These are phyloP conservation scores for Mechanitis messenoides DNA, from an alignment of 2,888 invertebrate species.

Conservation along the genomic window DNA sequence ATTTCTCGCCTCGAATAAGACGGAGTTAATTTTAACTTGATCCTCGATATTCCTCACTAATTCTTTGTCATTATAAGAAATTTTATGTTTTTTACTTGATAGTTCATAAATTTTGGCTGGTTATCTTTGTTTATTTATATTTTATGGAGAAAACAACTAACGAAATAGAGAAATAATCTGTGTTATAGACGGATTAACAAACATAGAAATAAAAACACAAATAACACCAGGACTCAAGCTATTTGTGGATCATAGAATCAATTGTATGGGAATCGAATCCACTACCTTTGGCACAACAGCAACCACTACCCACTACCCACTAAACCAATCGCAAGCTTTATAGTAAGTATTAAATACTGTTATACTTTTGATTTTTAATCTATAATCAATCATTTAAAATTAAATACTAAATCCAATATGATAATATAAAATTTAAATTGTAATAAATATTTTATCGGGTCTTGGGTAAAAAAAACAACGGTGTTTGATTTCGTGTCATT, in stretches of 20 bases:
- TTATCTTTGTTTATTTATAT: slow-evolving; percentile 62
- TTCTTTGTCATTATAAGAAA: slow-evolving; percentile 64
- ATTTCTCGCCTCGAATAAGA: slow-evolving; percentile 67
- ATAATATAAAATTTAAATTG: neutral
- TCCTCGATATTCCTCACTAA: slow-evolving; percentile 39
- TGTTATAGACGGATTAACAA: too few species aligned
- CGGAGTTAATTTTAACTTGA: slow-evolving; percentile 68
- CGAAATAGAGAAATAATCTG: too few species aligned
- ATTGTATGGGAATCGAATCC: too few species aligned
- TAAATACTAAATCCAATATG: neutral
- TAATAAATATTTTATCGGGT: neutral
- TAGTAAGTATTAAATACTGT: too few species aligned
- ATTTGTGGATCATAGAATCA: too few species aligned
- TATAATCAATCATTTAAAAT: neutral
- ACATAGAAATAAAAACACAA: too few species aligned
- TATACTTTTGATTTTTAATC: neutral
- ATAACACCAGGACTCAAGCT: too few species aligned
- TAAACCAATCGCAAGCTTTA: too few species aligned
- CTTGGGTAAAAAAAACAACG: neutral
- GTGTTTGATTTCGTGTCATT: slow-evolving; percentile 14
- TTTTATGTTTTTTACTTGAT: slow-evolving; percentile 52
- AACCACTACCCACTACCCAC: too few species aligned
- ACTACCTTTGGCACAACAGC: too few species aligned
- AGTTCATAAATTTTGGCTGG: slow-evolving; percentile 63
- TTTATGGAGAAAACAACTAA: neutral